These are phyloP conservation scores for Phyllostomus hastatus DNA, from an alignment of 2,113 vertebrate genomes.

Conservation along the genomic window DNA sequence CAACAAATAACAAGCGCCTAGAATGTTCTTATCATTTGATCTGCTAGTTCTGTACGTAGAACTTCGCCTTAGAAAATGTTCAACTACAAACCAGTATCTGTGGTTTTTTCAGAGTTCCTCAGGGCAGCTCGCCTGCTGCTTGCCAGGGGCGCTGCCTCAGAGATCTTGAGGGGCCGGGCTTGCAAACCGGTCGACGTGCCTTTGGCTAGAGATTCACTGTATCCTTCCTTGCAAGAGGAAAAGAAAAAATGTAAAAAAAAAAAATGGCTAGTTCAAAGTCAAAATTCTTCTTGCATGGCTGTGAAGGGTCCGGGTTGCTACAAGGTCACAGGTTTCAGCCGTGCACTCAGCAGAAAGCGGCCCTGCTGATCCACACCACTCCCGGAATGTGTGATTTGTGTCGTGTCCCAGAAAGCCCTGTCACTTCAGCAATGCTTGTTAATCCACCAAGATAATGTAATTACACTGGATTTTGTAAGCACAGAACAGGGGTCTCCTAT, in stretches of 20 bases:
- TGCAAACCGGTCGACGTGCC: not conserved
- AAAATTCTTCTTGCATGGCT: not conserved
- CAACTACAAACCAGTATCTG: not conserved
- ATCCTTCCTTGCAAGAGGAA: not conserved
- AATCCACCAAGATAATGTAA: not conserved
- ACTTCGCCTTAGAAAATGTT: not conserved
- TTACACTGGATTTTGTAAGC: not conserved
- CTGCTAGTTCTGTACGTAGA: not conserved
- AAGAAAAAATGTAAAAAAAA: not conserved
- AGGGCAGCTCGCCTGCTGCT: not conserved
- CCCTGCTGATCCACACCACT: not conserved
- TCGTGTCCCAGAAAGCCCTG: not conserved
- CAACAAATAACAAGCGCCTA: not conserved
- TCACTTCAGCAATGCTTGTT: not conserved
- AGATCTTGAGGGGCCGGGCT: not conserved
- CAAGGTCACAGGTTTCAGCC: not conserved
- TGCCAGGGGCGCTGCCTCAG: not conserved
- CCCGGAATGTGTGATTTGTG: not conserved
- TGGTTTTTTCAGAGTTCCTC: not conserved
- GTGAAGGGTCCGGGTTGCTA: not conserved
- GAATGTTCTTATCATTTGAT: not conserved
- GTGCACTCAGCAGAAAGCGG: not conserved
- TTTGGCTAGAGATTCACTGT: not conserved
- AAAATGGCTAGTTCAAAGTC: not conserved
- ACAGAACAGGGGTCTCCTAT: not conserved